These are phyloP conservation scores for Cephus pygmeus DNA, from an alignment of 2,888 invertebrate genomes.

Conservation along the genomic window DNA sequence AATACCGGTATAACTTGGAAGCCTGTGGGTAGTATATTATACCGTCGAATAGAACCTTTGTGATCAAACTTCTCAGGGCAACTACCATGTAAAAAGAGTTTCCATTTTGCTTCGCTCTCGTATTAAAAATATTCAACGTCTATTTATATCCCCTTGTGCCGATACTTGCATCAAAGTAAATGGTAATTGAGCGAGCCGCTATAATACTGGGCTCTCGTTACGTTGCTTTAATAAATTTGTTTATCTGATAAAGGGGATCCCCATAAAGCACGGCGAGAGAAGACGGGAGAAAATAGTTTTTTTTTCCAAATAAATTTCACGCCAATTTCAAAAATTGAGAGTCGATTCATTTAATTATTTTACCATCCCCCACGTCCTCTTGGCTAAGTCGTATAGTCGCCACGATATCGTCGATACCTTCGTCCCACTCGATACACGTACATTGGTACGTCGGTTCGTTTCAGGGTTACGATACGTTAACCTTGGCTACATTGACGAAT, in stretches of 20 bases:
- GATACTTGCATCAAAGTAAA: background rate
- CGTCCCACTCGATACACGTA: background rate
- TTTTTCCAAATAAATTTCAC: too few species aligned
- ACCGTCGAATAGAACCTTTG: background rate
- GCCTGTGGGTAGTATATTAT: background rate
- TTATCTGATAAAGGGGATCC: background rate
- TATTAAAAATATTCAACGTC: background rate
- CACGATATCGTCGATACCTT: background rate
- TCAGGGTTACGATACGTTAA: background rate
- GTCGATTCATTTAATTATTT: background rate
- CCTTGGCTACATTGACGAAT: conserved; percentile 31
- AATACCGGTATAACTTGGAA: background rate
- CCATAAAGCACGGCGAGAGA: too few species aligned
- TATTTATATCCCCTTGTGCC: background rate
- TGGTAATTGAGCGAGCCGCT: background rate
- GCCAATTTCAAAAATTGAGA: too few species aligned
- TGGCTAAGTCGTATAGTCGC: background rate
- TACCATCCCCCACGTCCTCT: background rate
- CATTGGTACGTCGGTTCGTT: background rate
- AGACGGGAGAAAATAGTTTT: too few species aligned
- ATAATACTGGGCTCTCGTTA: background rate
- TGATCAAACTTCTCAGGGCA: background rate
- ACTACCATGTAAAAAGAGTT: background rate
- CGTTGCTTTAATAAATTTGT: background rate
- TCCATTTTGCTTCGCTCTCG: background rate